Base-by-base conservation (phyloP, 2,113 vertebrate genomes). In the Falcunculus frontatus region DNA sequence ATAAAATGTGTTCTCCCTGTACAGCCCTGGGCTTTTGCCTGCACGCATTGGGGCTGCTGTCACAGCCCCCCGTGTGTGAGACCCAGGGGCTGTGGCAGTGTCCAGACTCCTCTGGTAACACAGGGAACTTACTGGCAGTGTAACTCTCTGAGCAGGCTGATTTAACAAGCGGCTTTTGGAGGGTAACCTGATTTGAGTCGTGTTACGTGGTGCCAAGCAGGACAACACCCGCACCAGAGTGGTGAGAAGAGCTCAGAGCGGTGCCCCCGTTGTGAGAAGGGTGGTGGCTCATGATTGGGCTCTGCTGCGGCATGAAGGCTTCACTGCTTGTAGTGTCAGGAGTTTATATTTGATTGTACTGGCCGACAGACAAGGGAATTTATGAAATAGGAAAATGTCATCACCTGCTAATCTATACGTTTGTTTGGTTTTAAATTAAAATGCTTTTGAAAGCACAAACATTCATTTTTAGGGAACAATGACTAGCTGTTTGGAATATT, bases 81-180 rank as follows among this genome's bases (percentile, higher is more conserved):
- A 4, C 7, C 0, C 2, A 0, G 20, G 17, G n/a, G 50, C 41
- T 14, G 35, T 2, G 7, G 30, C 5, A 0, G 27, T 4, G 14
- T 8, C 22, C 37, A 0, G 78, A 41, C 57, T 5, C 21, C 4
- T 0, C 0, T 3, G 41, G 49, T 8, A 9, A 1, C 30, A 3
- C 35, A 0, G 25, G 20, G 63, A 12, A 1, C 4, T 8, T 1
- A 5, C 3, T 32, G 69, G 2, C 16, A 1, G 7, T 4, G 0
- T 2, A 6, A 13, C 33, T 55, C 44, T 21, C 15, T 12, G 84
- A 18, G 32, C 62, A 29, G 17, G 2, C 29, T 33, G 17, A 6
- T 23, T 8, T 13, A 6, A 23, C 30, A 0, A 7, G 35, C 1
- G 5, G 15, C 7, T 76, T 67, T 16, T 19, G 30, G 25, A 7